A percentile compares a stretch with the other conserved stretches of the same genome.
Conservation (phyloP, 1,140 invertebrate genomes). For the Macrosteles quadrilineatus region DNA sequence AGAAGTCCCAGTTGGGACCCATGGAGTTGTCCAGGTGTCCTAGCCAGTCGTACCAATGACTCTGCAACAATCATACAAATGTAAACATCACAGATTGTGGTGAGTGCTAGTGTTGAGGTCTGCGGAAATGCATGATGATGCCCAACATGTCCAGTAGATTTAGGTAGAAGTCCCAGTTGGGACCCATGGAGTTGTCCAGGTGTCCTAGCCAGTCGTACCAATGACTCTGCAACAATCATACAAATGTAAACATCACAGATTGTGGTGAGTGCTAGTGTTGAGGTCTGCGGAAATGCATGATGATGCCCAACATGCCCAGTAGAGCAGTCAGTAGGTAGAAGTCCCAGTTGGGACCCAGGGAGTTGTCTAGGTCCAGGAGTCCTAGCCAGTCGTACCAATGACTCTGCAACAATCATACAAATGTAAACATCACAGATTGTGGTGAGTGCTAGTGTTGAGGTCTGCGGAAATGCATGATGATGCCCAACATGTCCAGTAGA, state of each 20-base stretch:
- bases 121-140: conserved; percentile 66
- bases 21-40: conserved; percentile 65
- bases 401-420: conserved; percentile 57
- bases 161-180: conserved; percentile 94
- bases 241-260: too few species aligned
- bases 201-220: conserved; percentile 58
- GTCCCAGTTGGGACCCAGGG: conserved; percentile 89
- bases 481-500: too few species aligned
- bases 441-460: too few species aligned
- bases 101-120: conserved; percentile 33
- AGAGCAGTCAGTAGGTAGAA: conserved; percentile 85
- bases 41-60: conserved; percentile 56
- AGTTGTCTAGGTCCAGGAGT: conserved; percentile 64
- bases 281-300: conserved; percentile 62
- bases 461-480: too few species aligned
- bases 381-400: conserved; percentile 57
- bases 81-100: too few species aligned
- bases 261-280: conserved; percentile 13
- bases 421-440: too few species aligned
- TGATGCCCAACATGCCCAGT: conserved; percentile 75
- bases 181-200: conserved; percentile 67
- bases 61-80: conserved; percentile 56
- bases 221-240: conserved; percentile 60
- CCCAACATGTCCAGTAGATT: conserved; percentile 81
- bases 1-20: conserved; percentile 92